phyloP scores from a whole-genome alignment of 92 coral and sea anemone genomes.

The Isaurus tuberculatus region DNA sequence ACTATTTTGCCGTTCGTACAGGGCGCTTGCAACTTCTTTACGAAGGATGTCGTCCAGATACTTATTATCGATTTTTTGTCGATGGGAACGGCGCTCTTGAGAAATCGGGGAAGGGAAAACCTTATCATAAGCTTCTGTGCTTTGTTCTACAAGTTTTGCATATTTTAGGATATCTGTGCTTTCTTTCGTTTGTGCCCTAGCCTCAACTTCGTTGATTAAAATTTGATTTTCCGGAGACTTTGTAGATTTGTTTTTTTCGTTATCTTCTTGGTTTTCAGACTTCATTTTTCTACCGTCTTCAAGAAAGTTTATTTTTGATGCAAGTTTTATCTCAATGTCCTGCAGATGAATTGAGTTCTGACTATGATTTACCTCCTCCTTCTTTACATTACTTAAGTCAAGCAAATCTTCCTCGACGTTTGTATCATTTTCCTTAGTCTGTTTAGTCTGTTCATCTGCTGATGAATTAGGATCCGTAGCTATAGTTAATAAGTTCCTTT shows the following conservation, averaged over 20 bases:
- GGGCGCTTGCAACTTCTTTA: slow-evolving; percentile 29
- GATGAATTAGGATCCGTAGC: neutral
- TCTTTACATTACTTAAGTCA: neutral
- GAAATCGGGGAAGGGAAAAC: neutral
- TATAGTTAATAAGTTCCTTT: neutral
- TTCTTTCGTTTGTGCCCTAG: neutral
- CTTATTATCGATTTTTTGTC: neutral
- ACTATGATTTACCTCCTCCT: neutral
- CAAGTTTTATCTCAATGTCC: neutral
- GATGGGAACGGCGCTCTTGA: neutral
- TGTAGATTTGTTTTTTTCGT: neutral
- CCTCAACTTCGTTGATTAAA: neutral
- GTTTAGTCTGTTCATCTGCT: neutral
- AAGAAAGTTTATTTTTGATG: neutral
- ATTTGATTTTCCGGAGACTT: neutral
- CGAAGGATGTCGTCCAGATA: slow-evolving; percentile 29
- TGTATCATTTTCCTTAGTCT: neutral
- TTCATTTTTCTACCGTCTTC: neutral
- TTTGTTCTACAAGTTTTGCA: slow-evolving; percentile 6
- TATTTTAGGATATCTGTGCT: neutral
- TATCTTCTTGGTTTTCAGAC: neutral
- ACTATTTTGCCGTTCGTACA: slow-evolving; percentile 10
- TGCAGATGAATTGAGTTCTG: neutral
- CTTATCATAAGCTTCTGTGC: neutral
- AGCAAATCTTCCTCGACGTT: neutral